Base-by-base conservation (phyloP, 2,113 vertebrate genomes). In the Cavia porcellus region DNA sequence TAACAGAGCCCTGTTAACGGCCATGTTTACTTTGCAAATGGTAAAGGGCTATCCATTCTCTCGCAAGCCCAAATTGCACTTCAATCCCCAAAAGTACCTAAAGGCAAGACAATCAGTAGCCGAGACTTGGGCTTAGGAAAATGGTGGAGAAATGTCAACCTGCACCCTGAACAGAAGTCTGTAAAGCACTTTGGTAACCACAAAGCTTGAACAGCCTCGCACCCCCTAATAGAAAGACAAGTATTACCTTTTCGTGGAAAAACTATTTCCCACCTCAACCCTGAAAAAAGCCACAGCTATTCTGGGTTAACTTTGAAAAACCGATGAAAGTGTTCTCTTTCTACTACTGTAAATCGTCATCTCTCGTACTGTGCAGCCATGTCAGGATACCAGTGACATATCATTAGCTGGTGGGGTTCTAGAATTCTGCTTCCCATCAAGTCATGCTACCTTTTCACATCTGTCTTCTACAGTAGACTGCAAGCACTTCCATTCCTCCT, bases 211-310 rank as follows among this genome's bases (percentile, higher is more conserved):
- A 90, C 47, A 70, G 28, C 52, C 79, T 86, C 57, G 1, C 2
- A 35, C 50, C 50, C 94, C n/a, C 32, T 81, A 82, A 57, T 38
- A 90, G 50, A 92, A 22, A 77, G 22, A 64, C 8, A 86, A 93
- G 86, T 75, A 32, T 75, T 87, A 94, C 80, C 57, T 96, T 74
- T 96, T 4, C n/a, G 45, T 52, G 32, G 68, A 55, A 74, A 91
- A 92, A 88, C 50, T 72, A 84, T 24, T 88, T 28, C 28, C 30
- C 7, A 86, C 86, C 61, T 52, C 74, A 66, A 28, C 59, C 50
- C 89, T 86, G 42, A 20, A 83, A 77, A 62, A 95, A 96, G 86
- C 75, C 94, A 89, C 82, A 94, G 52, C 70, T 79, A 91, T 68
- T 87, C 91, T 75, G 82, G 55, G 25, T 64, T 70, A 87, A 96